A percentile compares a stretch with the other conserved stretches of the same genome.
These are phyloP conservation scores for Hormiphora californensis DNA, from an alignment of 37 sponge, comb jelly and placozoan species.

Conservation along the genomic window DNA sequence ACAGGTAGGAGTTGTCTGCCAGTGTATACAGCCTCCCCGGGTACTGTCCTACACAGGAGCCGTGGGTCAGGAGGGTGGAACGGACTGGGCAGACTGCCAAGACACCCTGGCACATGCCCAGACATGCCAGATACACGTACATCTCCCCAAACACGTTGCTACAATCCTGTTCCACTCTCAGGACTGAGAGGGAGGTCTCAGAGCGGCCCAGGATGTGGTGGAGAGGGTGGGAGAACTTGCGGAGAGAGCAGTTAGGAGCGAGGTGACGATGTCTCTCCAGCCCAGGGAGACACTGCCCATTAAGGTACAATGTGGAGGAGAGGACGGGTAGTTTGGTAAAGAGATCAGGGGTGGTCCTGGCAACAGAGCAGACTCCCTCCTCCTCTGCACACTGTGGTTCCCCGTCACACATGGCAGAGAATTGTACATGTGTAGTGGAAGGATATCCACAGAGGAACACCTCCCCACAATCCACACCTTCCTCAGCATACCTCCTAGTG, in stretches of 20 bases:
- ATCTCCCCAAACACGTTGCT: neutral
- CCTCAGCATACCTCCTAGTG: neutral
- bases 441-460: constrained; percentile 19
- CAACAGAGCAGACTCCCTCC: neutral
- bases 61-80: neutral
- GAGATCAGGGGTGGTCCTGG: neutral
- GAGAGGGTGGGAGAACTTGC: neutral
- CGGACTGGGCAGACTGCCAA: neutral
- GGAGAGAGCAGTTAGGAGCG: neutral
- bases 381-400: neutral
- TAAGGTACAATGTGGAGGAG: neutral
- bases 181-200: neutral
- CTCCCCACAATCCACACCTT: neutral
- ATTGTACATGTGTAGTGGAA: neutral
- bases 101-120: neutral
- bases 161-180: neutral
- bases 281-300: neutral
- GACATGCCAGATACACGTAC: neutral
- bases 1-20: neutral
- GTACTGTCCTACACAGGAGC: neutral
- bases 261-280: neutral
- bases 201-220: neutral
- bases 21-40: neutral
- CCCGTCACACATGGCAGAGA: neutral
- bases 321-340: too few species aligned